phyloP scores from a whole-genome alignment of 2,888 invertebrate genomes.

The Halocaridina rubra region DNA sequence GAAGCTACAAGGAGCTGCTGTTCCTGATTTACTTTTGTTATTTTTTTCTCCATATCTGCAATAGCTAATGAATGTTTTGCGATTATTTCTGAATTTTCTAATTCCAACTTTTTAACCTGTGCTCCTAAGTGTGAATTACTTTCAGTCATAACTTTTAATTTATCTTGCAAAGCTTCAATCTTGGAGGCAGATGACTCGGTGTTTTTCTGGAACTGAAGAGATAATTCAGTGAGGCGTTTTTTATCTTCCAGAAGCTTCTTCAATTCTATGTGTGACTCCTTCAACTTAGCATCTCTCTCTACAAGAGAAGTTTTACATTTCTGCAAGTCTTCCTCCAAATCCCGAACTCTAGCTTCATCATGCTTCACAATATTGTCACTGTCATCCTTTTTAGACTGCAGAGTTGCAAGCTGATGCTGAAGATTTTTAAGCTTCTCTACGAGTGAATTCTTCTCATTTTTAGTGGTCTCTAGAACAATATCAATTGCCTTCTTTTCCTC shows the following conservation, averaged over 20 bases:
- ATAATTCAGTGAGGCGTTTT: background rate
- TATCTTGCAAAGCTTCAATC: background rate
- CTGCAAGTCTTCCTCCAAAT: background rate
- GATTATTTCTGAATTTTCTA: background rate
- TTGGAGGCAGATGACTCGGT: background rate
- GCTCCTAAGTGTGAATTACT: background rate
- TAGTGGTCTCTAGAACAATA: slow-evolving; percentile 39
- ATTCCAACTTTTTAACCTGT: background rate
- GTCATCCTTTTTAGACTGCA: background rate
- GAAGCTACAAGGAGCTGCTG: background rate
- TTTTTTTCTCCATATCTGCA: background rate
- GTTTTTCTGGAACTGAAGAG: background rate
- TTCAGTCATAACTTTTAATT: background rate
- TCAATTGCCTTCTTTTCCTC: slow-evolving; percentile 60
- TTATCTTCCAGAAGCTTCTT: background rate
- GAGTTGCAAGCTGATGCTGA: slow-evolving; percentile 2
- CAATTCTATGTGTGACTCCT: background rate
- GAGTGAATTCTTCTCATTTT: slow-evolving; percentile 37
- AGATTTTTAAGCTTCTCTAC: slow-evolving; percentile 25
- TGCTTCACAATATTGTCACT: background rate
- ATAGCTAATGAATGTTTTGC: background rate
- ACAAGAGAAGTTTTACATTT: background rate
- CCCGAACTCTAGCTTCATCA: background rate
- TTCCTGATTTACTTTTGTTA: background rate
- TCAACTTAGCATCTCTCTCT: background rate